Evolutionary conservation across 1,140 invertebrate genomes (phyloP), one percentile per base, ranked within the genome.

Genomic region (Acromyrmex echinatior): DNA sequence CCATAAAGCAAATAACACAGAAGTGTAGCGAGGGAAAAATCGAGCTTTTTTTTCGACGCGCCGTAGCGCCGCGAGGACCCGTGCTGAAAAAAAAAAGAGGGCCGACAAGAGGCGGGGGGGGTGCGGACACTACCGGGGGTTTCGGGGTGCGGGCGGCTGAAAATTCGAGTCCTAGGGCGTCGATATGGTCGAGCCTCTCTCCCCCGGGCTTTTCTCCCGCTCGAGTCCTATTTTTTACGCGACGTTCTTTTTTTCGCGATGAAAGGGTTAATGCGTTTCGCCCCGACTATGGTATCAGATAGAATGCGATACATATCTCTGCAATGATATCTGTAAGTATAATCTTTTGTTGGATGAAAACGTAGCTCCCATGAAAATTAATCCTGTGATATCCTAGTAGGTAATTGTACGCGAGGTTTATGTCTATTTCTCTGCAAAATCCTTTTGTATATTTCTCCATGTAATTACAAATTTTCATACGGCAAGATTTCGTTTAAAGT

Each of bases 1-100:
- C 93, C 93, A 95, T 95, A 95, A 95, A 95, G 94, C 94, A 95
- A 95, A 95, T 95, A 95, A 95, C 93, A 93, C 92, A 93, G 91
- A 93, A 93, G 92, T 93, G 92, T 93, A 93, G 92, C 92, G 92
- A 92, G 92, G 93, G 93, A 93, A 94, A 94, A 93, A 92, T 90
- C 87, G 85, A 86, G 90, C 86, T 89, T 92, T 92, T 90, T 89
- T 91, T 88, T 91, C 90, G 87, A 87, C 90, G 89, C 90, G 89
- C 86, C 86, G 77, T 86, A 88, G 88, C 85, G 90, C 90, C 90
- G 90, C 89, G 89, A 91, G 90, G 89, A 88, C 87, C 87, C 79
- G 79, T 63, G 79, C 77, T 90, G 76, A 31, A 31, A 31, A 31
- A 28, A 88, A 73, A 86, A 88, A 86, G 74, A 87, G 74, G 63